A percentile compares a stretch with the other conserved stretches of the same genome.
Conservation (phyloP, 2,113 vertebrate genomes). For the Zonotrichia leucophrys region DNA sequence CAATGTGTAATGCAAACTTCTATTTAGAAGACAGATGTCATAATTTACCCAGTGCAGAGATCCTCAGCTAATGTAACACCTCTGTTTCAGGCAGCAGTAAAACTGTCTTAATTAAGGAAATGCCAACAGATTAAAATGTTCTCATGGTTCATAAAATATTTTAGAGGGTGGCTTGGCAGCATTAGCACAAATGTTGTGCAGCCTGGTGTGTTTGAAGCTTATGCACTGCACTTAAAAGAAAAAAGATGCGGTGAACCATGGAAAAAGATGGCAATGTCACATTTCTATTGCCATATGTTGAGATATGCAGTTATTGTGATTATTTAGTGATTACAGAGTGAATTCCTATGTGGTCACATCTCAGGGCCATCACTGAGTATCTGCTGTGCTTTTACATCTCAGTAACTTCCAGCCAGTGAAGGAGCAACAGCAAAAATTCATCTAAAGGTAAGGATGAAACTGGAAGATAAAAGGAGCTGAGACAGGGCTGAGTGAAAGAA, state of each 20-base stretch:
- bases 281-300: background rate
- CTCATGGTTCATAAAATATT: background rate
- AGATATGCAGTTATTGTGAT: accelerated
- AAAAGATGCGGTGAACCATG: background rate
- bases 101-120: background rate
- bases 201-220: background rate
- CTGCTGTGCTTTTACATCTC: background rate
- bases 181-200: background rate
- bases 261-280: background rate
- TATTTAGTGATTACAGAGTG: background rate
- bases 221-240: background rate
- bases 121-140: constrained; percentile 1
- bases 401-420: background rate
- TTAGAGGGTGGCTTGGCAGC: background rate
- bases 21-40: background rate
- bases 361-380: background rate
- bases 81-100: background rate
- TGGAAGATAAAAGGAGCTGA: background rate
- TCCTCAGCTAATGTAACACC: background rate
- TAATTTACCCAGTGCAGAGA: background rate
- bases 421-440: background rate
- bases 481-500: background rate
- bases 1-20: background rate
- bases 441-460: background rate
- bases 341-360: background rate